Evolutionary conservation across 2,113 vertebrate genomes (phyloP), one percentile per base, ranked within the genome.

Genomic region (Clinocottus analis): DNA sequence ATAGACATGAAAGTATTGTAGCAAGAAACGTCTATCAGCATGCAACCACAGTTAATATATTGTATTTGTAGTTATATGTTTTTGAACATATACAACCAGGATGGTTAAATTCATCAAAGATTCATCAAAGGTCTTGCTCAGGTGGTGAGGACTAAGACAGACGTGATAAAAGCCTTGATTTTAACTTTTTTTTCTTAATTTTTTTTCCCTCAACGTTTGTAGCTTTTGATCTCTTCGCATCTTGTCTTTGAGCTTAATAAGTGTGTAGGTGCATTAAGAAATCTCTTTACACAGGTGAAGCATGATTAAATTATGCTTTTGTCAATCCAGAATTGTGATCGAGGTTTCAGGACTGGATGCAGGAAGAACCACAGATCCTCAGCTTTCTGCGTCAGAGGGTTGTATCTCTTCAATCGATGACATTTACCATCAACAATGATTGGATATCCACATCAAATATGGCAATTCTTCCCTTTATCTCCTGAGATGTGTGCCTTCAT

Each of bases 171-270:
- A 60, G 25, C 39, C 25, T 19, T 16, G 21, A 35, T 29, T 49
- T 43, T 56, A n/a, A n/a, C n/a, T n/a, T n/a, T n/a, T n/a, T n/a
- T n/a, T n/a, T n/a, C n/a, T n/a, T n/a, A n/a, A n/a, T n/a, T 12
- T 11, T 41, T 47, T 47, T 43, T 56, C 23, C 2, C 53, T 14
- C 31, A 43, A 27, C 9, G 4, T 49, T 21, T 65, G 19, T 75
- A 14, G 10, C 25, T 71, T 43, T 41, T 55, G 41, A 62, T 51
- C 45, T 39, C 14, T 25, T 51, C 4, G 10, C 56, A 23, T 49
- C 55, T 59, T 35, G 51, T 37, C n/a, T 56, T 58, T 60, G 41
- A 53, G 19, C 12, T 41, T 39, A 39, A 71, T 58, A 25, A 58
- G 19, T 23, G 37, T 25, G 58, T 9, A 67, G 25, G 51, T 17